Base-by-base conservation (phyloP, 2,797 vertebrate genomes). In the Chelmon rostratus region DNA sequence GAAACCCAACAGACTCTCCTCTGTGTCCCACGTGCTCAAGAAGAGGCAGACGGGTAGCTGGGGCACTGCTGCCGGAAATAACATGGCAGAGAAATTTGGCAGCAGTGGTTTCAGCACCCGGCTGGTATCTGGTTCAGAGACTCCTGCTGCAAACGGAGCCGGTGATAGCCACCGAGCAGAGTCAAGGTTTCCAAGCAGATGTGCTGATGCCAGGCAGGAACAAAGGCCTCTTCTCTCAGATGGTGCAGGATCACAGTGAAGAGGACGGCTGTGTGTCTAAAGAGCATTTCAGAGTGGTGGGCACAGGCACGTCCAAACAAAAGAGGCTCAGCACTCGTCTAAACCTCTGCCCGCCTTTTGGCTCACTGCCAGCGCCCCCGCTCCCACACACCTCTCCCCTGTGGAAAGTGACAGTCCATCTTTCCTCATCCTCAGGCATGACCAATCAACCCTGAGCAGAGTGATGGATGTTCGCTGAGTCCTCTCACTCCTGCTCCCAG, bases 361-460 rank as follows among this genome's bases (percentile, higher is more conserved):
- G 56, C 80, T 69, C 10, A 6, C 33, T 71, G 79, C 65, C 65
- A 77, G 46, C 3, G 1, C 68, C 53, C 49, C 31, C 46, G 49
- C 56, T 78, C 53, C 38, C 69, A 52, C 44, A 21, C 40, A 56
- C 59, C 21, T 84, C 44, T 76, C 62, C 65, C 79, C 75, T 63
- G 46, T 67, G 73, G 67, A 78, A 80, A 82, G 65, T 83, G 84
- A 85, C 82, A 82, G 82, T 81, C 68, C 76, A 79, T 81, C 84
- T 82, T 82, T 77, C 61, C 44, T 54, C 72, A 59, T 81, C 83
- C 76, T 40, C 77, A 87, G 85, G 82, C 82, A 73, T 88, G 82
- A 91, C 85, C 74, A 86, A 83, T 91, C 87, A 91, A 85, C 67
- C 82, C 80, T 78, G 73, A 80, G 79, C 84, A 68, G 56, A 70